Conservation (phyloP, 2,113 vertebrate species). For the Crocuta crocuta region DNA sequence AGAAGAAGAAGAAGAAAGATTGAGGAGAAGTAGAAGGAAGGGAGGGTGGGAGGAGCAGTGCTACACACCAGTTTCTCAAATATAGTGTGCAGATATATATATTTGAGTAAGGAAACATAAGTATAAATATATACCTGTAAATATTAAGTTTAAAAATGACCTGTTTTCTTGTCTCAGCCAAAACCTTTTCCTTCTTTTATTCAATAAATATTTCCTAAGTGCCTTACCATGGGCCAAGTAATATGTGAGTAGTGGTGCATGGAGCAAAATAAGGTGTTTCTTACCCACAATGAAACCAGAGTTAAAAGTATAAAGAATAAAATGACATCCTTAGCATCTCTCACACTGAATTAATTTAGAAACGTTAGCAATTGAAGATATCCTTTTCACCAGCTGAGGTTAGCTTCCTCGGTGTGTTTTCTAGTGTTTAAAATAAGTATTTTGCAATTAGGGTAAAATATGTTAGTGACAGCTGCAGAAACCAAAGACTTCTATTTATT, state of each 20-base stretch:
- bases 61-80: neutral
- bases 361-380: conserved; percentile 50
- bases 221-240: neutral
- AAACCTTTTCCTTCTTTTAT: conserved; percentile 1
- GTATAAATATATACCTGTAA: neutral
- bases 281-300: neutral
- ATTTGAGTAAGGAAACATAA: neutral
- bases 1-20: neutral
- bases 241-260: neutral
- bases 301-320: conserved; percentile 20
- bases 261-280: neutral
- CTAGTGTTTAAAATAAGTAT: conserved; percentile 74
- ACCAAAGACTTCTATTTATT: conserved; percentile 62
- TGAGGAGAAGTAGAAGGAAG: neutral
- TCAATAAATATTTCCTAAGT: neutral
- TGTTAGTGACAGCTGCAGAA: conserved; percentile 65
- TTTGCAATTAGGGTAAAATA: conserved; percentile 77
- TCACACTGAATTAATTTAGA: conserved; percentile 28
- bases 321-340: neutral
- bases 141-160: conserved; percentile 9
- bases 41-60: neutral
- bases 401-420: neutral
- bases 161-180: neutral
- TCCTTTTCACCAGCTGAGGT: conserved; percentile 27
- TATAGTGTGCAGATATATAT: too few species aligned